Evolutionary conservation across 2,888 invertebrate genomes (phyloP), one percentile per base, ranked within the genome.

Genomic region (Byasa hedistus): DNA sequence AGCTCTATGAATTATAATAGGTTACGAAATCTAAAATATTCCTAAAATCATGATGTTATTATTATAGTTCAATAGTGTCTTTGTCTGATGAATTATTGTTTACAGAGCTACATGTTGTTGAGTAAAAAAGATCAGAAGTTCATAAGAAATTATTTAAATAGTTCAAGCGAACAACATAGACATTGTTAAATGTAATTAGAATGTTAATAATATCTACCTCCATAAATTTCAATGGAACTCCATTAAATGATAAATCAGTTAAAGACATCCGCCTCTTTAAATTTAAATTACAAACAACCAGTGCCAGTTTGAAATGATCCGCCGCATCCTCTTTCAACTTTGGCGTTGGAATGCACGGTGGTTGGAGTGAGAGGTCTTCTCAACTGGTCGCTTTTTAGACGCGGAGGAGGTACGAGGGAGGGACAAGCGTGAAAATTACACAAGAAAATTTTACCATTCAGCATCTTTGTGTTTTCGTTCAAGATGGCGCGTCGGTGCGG

Each of bases 391-490:
- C 61, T 69, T 68, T 81, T 81, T 81, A 82, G 32, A 36, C 61
- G 83, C 71, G 69, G 68, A 69, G 74, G 74, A 69, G 65, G 73
- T 70, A 68, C 69, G 77, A 74, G 76, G 82, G 81, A 81, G 76
- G 86, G 85, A 86, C 86, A 85, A 87, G 85, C 86, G 88, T 83
- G 90, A 91, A 91, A 91, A 91, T 91, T 91, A 91, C 87, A 89
- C 87, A 89, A 91, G 91, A 91, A 91, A 91, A 89, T 91, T 91
- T 88, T 87, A 74, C 86, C 84, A 87, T 89, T 89, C 90, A 89
- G 85, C 89, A 91, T 91, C 90, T 91, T 91, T 91, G 91, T 90
- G 85, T 89, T 89, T 89, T 89, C 85, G 86, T 85, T 80, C 88
- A 91, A 91, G 91, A 91, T 90, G 91, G 91, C 89, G 91, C 76